Percentiles rank a stretch among this genome's conserved stretches.
These are phyloP conservation scores for Syritta pipiens DNA, from an alignment of 2,888 invertebrate genomes.

Conservation along the genomic window DNA sequence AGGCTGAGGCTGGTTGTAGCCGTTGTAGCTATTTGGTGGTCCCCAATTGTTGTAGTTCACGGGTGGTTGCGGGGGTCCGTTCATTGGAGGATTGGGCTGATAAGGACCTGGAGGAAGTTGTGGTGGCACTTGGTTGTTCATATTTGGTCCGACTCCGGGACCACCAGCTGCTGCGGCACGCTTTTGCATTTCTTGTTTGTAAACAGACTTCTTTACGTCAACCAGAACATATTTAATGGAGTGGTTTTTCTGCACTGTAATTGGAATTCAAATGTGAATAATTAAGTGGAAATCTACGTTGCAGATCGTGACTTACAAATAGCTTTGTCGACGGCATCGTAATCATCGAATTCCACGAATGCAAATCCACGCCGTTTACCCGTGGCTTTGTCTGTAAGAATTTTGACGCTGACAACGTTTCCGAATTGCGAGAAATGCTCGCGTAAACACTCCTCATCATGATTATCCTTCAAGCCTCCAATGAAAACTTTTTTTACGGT, in stretches of 20 bases:
- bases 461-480: slow-evolving; percentile 95
- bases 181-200: slow-evolving; percentile 89
- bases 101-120: slow-evolving; percentile 73
- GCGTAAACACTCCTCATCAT: slow-evolving; percentile 92
- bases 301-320: slow-evolving; percentile 91
- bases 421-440: slow-evolving; percentile 92
- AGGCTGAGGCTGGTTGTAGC: slow-evolving; percentile 79
- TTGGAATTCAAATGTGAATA: background rate
- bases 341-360: slow-evolving; percentile 97
- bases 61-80: slow-evolving; percentile 71
- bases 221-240: slow-evolving; percentile 90
- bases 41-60: slow-evolving; percentile 77
- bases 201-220: slow-evolving; percentile 95
- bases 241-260: slow-evolving; percentile 87
- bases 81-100: slow-evolving; percentile 73
- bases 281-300: background rate
- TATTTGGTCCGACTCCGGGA: slow-evolving; percentile 75
- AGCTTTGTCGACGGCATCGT: slow-evolving; percentile 97
- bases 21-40: slow-evolving; percentile 48
- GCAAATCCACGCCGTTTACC: slow-evolving; percentile 97
- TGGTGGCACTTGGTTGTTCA: slow-evolving; percentile 66
- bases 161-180: slow-evolving; percentile 80
- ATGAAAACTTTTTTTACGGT: slow-evolving; percentile 97
- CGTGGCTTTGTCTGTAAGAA: slow-evolving; percentile 94
- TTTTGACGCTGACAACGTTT: slow-evolving; percentile 88